Evolutionary conservation across 1,140 invertebrate genomes (phyloP), one percentile per base, ranked within the genome.

Genomic region (Bombus affinis): DNA sequence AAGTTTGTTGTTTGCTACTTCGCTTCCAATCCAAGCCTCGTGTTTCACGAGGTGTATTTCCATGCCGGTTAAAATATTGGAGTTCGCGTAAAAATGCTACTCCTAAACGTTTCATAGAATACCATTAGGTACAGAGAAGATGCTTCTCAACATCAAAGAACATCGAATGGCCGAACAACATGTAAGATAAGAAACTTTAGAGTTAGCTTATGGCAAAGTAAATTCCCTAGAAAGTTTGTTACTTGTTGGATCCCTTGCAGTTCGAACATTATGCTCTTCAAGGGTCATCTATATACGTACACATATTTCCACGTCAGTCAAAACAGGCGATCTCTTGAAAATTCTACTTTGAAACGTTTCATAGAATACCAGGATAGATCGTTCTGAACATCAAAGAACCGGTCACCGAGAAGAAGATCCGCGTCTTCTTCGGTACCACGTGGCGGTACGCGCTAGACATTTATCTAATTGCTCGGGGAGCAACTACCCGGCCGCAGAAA

Each of bases 391-490:
- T 44, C 39, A 32, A 73, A 32, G 47, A 76, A 59, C 35, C 53
- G 25, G 37, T 37, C 53, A 32, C 53, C 32, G 47, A 8, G 74
- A 76, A 1, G 42, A 72, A 37, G 68, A 66, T 68, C 12, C 35
- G 5, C 68, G 37, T 59, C 35, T 35, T 35, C 22, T 66, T 35
- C 8, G 13, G 15, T 15, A 76, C 62, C 75, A 78, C 75, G 75
- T 77, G 75, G 75, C 57, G 57, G 28, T 77, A n/a, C 37, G 32
- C 13, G 81, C 39, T 53, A 68, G 65, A 57, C 89, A 81, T 89
- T 91, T 85, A 59, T 86, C 89, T 92, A 92, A 92, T 92, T 92
- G 91, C 85, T 75, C 76, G 35, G 39, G 84, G 47, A 88, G 71
- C 88, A 87, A 84, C 47, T 90, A 91, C 83, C 86, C 71, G 78